Evolutionary conservation across 2,888 invertebrate species (phyloP), one percentile per base, ranked within the genome.

Genomic region (Scaptomyza reducta): DNA sequence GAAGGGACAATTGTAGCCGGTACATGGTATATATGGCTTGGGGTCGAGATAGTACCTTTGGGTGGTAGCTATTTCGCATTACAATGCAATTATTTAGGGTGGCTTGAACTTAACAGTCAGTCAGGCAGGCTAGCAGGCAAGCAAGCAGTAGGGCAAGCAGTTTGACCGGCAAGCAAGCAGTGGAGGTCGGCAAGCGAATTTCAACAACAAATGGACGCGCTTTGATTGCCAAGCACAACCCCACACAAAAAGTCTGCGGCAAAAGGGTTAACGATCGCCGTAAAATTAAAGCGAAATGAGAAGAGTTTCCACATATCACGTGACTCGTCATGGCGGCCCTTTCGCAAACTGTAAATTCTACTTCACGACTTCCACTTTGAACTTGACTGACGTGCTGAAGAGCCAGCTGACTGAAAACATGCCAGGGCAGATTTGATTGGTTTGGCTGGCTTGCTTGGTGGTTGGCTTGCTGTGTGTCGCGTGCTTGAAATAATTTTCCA

Each of bases 31-130:
- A 22, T 3, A 22, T 22, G 22, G 22, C 1, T 22, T 22, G 31
- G 22, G 22, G 22, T 22, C 5, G 22, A 22, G 50, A 16, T 16
- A 16, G n/a, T 57, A 25, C 44, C 58, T 56, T 59, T 78, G 73
- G 76, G 74, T 75, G 77, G 74, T 60, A 77, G 87, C 83, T 82
- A 88, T 87, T 87, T 86, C 88, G 76, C 80, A 89, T 89, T 89
- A 89, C 88, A 89, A 81, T 88, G 89, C 89, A 89, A 89, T 89
- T 89, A 89, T 89, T 86, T 86, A 84, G 78, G 87, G 88, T 88
- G 80, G 75, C 83, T 77, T 86, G 76, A 85, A 77, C 77, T 77
- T 66, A 61, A 68, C 65, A 46, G 62, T 57, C 75, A 38, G 68
- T 27, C 54, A 25, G 62, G 25, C 49, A 31, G 38, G 14, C 14